Evolutionary conservation across 2,888 invertebrate species (phyloP).

Genomic region (Caenorhabditis sp.): DNA sequence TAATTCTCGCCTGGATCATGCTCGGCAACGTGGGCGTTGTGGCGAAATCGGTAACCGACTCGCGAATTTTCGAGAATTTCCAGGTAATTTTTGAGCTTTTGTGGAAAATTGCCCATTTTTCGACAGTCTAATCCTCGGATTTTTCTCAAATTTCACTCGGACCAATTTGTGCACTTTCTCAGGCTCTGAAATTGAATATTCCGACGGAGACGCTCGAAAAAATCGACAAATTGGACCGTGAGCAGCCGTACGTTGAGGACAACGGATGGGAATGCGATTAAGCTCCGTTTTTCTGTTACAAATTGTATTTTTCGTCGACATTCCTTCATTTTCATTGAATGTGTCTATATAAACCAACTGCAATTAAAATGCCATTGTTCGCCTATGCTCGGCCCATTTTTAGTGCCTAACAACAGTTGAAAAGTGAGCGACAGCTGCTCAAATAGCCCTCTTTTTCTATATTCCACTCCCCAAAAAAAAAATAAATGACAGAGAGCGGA

Average conservation of each 20-base stretch:
- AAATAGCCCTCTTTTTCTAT: slow-evolving; percentile 12
- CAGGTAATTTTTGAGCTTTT: slow-evolving; percentile 1
- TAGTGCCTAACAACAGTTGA: background rate
- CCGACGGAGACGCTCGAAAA: slow-evolving; percentile 57
- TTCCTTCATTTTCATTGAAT: slow-evolving; percentile 1
- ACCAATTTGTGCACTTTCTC: background rate
- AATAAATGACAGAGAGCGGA: slow-evolving; percentile 1
- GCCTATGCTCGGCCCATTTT: background rate
- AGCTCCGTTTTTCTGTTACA: background rate
- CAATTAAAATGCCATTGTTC: no score
- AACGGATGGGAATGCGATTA: slow-evolving; percentile 62
- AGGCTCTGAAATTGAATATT: slow-evolving; percentile 46
- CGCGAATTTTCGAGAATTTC: slow-evolving; percentile 53
- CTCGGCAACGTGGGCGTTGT: slow-evolving; percentile 84
- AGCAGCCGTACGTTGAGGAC: slow-evolving; percentile 67
- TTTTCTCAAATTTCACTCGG: background rate
- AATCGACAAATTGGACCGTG: slow-evolving; percentile 58
- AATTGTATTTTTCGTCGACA: background rate
- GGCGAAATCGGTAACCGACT: slow-evolving; percentile 68
- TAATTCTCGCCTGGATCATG: slow-evolving; percentile 83
- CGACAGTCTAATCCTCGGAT: background rate
- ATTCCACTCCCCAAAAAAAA: background rate
- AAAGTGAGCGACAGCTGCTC: slow-evolving; percentile 40
- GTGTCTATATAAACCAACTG: no score
- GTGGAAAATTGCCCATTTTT: background rate